Base-by-base conservation (phyloP, 2,113 vertebrate species). In the Danionella cerebrum region DNA sequence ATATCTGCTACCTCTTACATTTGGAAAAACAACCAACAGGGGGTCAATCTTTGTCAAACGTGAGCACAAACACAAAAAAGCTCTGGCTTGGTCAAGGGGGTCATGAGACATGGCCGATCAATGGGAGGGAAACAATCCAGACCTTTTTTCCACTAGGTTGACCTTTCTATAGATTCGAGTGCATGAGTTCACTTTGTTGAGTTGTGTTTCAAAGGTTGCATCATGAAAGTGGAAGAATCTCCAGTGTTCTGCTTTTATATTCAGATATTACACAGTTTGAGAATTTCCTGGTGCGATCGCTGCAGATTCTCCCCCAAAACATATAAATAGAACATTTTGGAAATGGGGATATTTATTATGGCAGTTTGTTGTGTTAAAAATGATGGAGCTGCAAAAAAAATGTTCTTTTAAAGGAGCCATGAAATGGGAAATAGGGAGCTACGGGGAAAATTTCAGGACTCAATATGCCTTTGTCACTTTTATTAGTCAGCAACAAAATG, bases 51-150 rank as follows among this genome's bases (percentile, higher is more conserved):
- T 42, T 64, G 59, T 54, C 36, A 54, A 51, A 54, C 69, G 44
- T 50, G 25, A 25, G 48, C 48, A 51, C 68, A 35, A 57, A 67
- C 62, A 73, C 75, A 80, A 73, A 69, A 65, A 39, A 47, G 36
- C 35, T 51, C 38, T 38, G 8, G 69, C 67, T 55, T 75, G 84
- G 75, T 83, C 77, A 82, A 73, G 73, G 58, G 58, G 76, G 80
- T 83, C 81, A 80, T 70, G 78, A 82, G 74, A 79, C 79, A 77
- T 70, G 11, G 77, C 65, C 73, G 74, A 75, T 75, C 72, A 76
- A 75, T 75, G 74, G 51, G 51, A 51, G 58, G 48, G 75, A 80
- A 75, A 80, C 54, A 59, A 78, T 82, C 77, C 67, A 71, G 72
- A 78, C 70, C 57, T 77, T 70, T 73, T 77, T 14, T 69, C 48